Evolutionary conservation across 2,888 invertebrate species (phyloP).

Genomic region (Pristionchus arcanus): DNA sequence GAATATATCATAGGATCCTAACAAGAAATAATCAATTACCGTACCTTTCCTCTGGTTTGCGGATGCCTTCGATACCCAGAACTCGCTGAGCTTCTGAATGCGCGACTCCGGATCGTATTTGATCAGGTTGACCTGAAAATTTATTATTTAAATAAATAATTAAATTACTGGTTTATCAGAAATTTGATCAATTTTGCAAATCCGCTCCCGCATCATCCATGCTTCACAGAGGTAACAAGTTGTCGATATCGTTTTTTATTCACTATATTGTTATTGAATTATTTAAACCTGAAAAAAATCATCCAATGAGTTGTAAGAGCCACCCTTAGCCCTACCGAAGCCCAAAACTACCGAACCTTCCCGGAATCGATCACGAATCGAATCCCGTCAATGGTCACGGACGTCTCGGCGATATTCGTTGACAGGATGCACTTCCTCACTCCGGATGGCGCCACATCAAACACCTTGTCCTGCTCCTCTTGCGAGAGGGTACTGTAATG

Average conservation of each 20-base stretch:
- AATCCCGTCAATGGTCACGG: conserved; percentile 97
- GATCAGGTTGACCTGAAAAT: conserved; percentile 84
- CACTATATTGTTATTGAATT: too few species aligned
- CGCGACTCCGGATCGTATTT: conserved; percentile 92
- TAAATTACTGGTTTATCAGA: too few species aligned
- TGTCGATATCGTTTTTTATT: too few species aligned
- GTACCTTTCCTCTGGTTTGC: conserved; percentile 89
- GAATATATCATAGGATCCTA: too few species aligned
- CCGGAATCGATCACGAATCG: conserved; percentile 94
- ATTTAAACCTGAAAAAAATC: too few species aligned
- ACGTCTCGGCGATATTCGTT: conserved; percentile 99
- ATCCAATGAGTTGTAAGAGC: too few species aligned
- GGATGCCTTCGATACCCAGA: conserved; percentile 92
- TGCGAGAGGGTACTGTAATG: conserved; percentile 88
- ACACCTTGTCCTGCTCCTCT: conserved; percentile 95
- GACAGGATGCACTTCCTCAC: conserved; percentile 96
- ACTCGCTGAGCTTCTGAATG: conserved; percentile 88
- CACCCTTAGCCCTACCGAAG: too few species aligned
- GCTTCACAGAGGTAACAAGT: too few species aligned
- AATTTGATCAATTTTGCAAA: too few species aligned
- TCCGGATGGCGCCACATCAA: conserved; percentile 95
- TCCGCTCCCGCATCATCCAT: too few species aligned
- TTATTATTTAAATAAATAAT: not conserved
- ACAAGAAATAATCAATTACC: not conserved
- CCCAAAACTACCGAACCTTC: conserved; percentile 82